Evolutionary conservation across 2,113 vertebrate genomes (phyloP).

Genomic region (Triplophysa siluroides): DNA sequence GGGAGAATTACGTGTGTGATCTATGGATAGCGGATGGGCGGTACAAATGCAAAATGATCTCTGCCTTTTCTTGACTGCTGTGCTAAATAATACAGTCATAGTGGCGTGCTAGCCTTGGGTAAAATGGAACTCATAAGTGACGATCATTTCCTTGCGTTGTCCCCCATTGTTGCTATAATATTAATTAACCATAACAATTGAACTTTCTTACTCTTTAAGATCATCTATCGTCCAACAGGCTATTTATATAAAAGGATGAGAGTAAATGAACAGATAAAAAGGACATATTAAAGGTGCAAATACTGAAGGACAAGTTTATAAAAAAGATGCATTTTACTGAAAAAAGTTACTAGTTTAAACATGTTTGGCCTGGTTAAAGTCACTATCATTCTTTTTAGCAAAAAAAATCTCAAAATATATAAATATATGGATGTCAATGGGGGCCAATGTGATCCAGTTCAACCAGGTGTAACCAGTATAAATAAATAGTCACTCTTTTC

Average conservation of each 20-base stretch:
- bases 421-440: no score
- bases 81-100: conserved; percentile 30
- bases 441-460: no score
- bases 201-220: conserved; percentile 29
- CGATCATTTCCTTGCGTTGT: conserved; percentile 20
- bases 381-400: no score
- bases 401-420: no score
- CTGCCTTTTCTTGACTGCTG: conserved; percentile 15
- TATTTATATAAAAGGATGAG: conserved; percentile 22
- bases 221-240: conserved; percentile 16
- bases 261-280: conserved; percentile 23
- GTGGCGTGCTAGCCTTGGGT: conserved; percentile 32
- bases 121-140: conserved; percentile 35
- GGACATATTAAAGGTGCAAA: neutral
- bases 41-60: conserved; percentile 30
- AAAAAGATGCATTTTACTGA: no score
- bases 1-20: conserved; percentile 14
- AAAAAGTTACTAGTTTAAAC: no score
- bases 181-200: conserved; percentile 36
- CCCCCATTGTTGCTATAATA: conserved; percentile 28
- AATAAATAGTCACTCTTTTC: no score
- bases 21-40: conserved; percentile 22
- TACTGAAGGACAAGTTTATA: no score
- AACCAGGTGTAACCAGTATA: no score
- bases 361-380: no score